These are phyloP conservation scores for Spermophilus dauricus DNA, from an alignment of 2,113 vertebrate genomes.

Conservation along the genomic window DNA sequence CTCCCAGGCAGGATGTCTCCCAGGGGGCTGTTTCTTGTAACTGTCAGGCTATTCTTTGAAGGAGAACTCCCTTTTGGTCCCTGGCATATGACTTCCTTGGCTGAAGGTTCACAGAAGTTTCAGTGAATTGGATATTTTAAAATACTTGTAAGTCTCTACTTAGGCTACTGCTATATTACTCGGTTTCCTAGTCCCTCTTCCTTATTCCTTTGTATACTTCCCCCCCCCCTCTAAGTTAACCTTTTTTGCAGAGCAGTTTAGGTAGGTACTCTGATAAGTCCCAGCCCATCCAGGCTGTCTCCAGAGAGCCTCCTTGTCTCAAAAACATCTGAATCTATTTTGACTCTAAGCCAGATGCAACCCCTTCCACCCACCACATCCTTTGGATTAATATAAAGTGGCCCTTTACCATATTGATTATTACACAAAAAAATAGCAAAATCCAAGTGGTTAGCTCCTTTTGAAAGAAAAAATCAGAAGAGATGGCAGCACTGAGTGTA, in stretches of 20 bases:
- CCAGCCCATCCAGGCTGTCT: background rate
- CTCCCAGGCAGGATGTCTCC: too few species aligned
- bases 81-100: background rate
- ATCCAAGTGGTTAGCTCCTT: background rate
- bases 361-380: too few species aligned
- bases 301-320: background rate
- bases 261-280: background rate
- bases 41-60: too few species aligned
- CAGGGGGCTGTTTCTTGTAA: too few species aligned
- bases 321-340: background rate
- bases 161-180: background rate
- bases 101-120: background rate
- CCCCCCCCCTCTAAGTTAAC: background rate
- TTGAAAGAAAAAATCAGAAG: background rate
- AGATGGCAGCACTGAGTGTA: background rate
- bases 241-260: background rate
- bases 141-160: background rate
- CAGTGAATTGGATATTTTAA: background rate
- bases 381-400: background rate
- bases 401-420: background rate
- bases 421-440: background rate
- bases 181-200: background rate
- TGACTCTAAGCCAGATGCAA: background rate
- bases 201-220: background rate
- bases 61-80: too few species aligned